A percentile compares a stretch with the other conserved stretches of the same genome.
Conservation (phyloP, 1,140 invertebrate genomes). For the Drosophila bifasciata region DNA sequence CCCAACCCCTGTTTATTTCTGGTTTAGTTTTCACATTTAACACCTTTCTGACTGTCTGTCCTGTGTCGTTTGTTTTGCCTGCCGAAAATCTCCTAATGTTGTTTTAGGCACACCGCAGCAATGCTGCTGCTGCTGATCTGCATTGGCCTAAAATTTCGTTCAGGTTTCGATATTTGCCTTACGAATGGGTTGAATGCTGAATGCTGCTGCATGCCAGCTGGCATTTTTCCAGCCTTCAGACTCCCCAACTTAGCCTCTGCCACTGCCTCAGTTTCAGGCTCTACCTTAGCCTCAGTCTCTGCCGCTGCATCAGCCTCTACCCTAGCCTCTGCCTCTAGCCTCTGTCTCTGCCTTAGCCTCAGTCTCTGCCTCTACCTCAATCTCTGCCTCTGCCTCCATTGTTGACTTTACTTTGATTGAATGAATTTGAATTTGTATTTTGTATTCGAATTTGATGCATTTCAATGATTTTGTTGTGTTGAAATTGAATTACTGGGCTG, state of each 20-base stretch:
- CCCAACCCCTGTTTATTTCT: slow-evolving; percentile 12
- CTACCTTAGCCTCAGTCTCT: too few relatives aligned
- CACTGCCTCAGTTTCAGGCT: too few relatives aligned
- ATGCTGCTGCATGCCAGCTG: slow-evolving; percentile 57
- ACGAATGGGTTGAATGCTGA: slow-evolving; percentile 1
- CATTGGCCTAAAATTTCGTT: slow-evolving; percentile 5
- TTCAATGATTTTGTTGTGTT: slow-evolving; percentile 34
- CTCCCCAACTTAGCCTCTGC: too few relatives aligned
- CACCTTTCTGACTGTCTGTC: slow-evolving; percentile 55
- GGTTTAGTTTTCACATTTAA: slow-evolving; percentile 72
- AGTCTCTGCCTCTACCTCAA: slow-evolving; percentile 1
- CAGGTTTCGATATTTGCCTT: slow-evolving; percentile 1
- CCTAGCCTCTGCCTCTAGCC: slow-evolving; percentile 3
- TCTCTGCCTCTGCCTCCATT: slow-evolving; percentile 18
- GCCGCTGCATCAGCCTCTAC: neutral
- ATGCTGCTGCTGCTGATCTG: slow-evolving; percentile 15
- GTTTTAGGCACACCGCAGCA: slow-evolving; percentile 72
- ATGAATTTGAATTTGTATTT: slow-evolving; percentile 47
- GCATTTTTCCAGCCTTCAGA: slow-evolving; percentile 35
- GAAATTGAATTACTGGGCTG: slow-evolving; percentile 44
- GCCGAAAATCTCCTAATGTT: slow-evolving; percentile 52
- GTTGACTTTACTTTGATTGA: slow-evolving; percentile 62
- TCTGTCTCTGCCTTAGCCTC: slow-evolving; percentile 2
- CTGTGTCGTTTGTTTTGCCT: slow-evolving; percentile 33
- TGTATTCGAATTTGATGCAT: slow-evolving; percentile 49